phyloP scores from a whole-genome alignment of 1,140 invertebrate genomes.

The Aphis craccivora region DNA sequence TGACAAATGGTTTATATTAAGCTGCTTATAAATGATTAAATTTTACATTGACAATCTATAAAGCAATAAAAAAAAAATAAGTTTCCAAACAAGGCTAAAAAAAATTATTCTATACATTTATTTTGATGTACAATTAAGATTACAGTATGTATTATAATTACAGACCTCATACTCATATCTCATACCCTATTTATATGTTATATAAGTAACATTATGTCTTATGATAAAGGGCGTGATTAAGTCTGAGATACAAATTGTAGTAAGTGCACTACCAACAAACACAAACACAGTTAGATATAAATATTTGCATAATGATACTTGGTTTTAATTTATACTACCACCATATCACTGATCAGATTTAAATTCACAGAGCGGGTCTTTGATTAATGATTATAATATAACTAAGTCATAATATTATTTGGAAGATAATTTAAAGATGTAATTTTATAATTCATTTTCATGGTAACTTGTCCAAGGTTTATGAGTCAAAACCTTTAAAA shows the following conservation, averaged over 20 bases:
- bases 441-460: constrained; percentile 13
- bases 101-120: background rate
- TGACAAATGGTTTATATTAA: background rate
- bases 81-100: background rate
- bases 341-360: no score
- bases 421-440: background rate
- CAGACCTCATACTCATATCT: no score
- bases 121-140: background rate
- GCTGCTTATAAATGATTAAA: background rate
- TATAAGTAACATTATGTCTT: no score
- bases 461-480: background rate
- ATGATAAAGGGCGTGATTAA: no score
- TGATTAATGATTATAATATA: background rate
- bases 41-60: background rate
- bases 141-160: background rate
- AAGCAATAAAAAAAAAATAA: background rate
- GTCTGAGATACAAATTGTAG: no score
- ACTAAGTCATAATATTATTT: background rate
- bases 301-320: no score
- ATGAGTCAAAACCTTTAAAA: background rate
- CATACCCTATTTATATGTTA: no score
- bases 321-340: no score
- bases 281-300: no score
- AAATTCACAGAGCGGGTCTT: no score
- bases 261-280: no score